Evolutionary conservation across 2,113 vertebrate species (phyloP).

Genomic region (Oostethus manadensis): DNA sequence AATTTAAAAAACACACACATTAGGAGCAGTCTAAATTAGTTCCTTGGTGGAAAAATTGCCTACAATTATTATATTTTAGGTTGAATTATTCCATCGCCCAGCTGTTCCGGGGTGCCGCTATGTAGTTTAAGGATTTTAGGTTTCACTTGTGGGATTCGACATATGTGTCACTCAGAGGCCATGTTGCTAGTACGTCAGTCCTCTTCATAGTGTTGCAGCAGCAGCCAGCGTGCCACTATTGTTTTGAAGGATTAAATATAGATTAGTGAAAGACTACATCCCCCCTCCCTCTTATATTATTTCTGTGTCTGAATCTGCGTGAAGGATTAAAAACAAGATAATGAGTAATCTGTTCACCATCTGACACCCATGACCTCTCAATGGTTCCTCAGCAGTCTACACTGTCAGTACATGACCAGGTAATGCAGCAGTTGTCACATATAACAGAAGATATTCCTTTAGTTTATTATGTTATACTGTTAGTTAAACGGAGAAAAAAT

Average conservation of each 20-base stretch:
- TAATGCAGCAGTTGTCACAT: not conserved
- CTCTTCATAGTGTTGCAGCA: not conserved
- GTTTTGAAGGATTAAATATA: slow-evolving; percentile 54
- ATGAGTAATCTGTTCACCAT: slow-evolving; percentile 55
- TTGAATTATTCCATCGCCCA: too few species aligned
- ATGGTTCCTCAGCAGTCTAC: slow-evolving; percentile 13
- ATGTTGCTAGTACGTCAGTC: slow-evolving; percentile 1
- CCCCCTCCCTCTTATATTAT: slow-evolving; percentile 46
- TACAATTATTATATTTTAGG: too few species aligned
- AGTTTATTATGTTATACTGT: not conserved
- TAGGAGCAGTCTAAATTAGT: too few species aligned
- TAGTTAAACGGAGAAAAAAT: not conserved
- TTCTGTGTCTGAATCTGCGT: slow-evolving; percentile 49
- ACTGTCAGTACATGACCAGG: slow-evolving; percentile 3
- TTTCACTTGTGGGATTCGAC: not conserved
- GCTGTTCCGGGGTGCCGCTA: too few species aligned
- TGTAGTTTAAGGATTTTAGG: too few species aligned
- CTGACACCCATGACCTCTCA: slow-evolving; percentile 39
- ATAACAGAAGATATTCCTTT: not conserved
- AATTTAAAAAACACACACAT: too few species aligned
- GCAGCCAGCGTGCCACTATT: slow-evolving; percentile 13
- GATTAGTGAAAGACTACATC: slow-evolving; percentile 59
- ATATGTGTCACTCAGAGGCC: not conserved
- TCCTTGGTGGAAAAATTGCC: too few species aligned
- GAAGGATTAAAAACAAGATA: slow-evolving; percentile 57